Evolutionary conservation across 2,797 vertebrate genomes (phyloP), one percentile per base, ranked within the genome.

Genomic region (Enteromius afrohamiltoni): DNA sequence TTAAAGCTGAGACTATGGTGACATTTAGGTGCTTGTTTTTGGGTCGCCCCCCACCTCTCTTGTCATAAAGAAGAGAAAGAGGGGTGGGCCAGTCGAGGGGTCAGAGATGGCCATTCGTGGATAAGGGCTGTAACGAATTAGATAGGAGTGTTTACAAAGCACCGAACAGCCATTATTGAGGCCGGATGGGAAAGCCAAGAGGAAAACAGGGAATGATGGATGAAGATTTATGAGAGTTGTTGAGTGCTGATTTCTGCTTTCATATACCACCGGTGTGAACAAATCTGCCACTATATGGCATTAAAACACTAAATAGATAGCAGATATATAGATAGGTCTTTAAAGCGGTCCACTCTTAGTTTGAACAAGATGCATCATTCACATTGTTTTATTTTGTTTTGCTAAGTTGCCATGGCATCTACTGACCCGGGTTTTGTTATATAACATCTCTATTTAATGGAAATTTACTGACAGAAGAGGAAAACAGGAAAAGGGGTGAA

Each of bases 351-450:
- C 21, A 6, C 65, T 55, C 34, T 51, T 42, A 65, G 58, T 29
- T 45, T 71, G 23, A 58, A 80, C 79, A 62, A 74, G 58, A 75
- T 75, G 31, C 70, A 74, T 82, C 68, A n/a, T 14, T 64, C 42
- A 49, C 1, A 4, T 49, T 64, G 55, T 26, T 62, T 51, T 75
- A 40, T 65, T 67, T 10, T 67, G 47, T 67, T 82, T 53, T 26
- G 29, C 40, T 6, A 51, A 26, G 70, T 75, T 82, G 80, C 17
- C 60, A 75, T 82, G 71, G 60, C 53, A 65, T 76, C n/a, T 67
- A 29, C 29, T 65, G 95, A 64, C 40, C 40, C 26, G 40, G 95
- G 94, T 95, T 88, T 93, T 95, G 93, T 75, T 82, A 76, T 64
- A 21, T 82, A 82, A 82, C 71, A 64, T 74, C 4, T 75, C 14